These are phyloP conservation scores for Hecatera dysodea DNA, from an alignment of 2,888 invertebrate species.

Conservation along the genomic window DNA sequence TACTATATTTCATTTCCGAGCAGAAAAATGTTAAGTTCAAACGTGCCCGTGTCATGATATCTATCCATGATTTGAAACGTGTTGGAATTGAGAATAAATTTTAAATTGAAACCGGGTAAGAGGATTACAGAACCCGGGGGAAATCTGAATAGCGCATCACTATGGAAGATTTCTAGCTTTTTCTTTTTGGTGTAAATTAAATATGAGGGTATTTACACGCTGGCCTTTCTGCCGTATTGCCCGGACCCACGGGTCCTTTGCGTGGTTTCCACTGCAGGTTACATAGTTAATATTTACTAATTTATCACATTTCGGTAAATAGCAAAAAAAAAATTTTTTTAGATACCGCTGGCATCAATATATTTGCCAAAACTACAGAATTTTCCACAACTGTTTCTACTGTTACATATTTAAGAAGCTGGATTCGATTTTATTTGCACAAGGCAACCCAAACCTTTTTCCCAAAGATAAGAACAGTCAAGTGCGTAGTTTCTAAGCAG, in stretches of 20 bases:
- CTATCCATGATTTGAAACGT: constrained; percentile 63
- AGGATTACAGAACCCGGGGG: constrained; percentile 73
- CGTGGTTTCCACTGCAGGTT: constrained; percentile 14
- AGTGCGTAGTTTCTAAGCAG: constrained; percentile 40
- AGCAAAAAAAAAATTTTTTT: neutral
- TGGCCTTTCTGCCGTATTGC: constrained; percentile 28
- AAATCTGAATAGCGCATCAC: constrained; percentile 73
- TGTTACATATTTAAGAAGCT: constrained; percentile 30
- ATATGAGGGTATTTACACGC: constrained; percentile 58
- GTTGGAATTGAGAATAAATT: constrained; percentile 71
- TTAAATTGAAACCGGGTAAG: constrained; percentile 74
- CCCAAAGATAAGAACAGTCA: constrained; percentile 16
- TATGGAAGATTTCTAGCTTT: constrained; percentile 67
- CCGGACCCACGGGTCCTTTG: constrained; percentile 6
- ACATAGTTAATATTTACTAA: constrained; percentile 30
- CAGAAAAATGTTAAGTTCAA: constrained; percentile 60
- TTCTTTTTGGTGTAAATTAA: constrained; percentile 62
- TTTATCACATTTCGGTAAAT: neutral
- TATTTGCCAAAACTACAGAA: neutral
- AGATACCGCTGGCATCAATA: neutral
- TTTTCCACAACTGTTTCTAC: neutral
- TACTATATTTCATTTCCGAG: constrained; percentile 57
- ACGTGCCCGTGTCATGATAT: constrained; percentile 60
- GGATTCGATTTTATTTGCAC: constrained; percentile 15
- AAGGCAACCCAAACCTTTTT: constrained; percentile 25